Evolutionary conservation across 1,140 invertebrate species (phyloP), one percentile per base, ranked within the genome.

Genomic region (Proales similis): DNA sequence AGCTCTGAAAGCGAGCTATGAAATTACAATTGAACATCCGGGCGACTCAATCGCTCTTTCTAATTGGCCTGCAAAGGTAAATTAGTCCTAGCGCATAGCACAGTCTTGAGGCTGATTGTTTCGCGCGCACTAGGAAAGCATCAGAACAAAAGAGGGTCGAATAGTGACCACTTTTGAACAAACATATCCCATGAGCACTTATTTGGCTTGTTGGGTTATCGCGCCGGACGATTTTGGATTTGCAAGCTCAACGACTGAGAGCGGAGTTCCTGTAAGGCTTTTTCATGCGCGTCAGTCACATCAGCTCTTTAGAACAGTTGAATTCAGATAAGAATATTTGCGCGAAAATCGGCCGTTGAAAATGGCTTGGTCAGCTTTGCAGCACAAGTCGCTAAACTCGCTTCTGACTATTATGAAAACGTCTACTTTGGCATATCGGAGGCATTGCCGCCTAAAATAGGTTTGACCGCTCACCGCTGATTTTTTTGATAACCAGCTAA

Each of bases 1-100:
- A 39, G 9, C 22, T 36, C 30, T 48, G 7, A 63, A 63, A 63
- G 42, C 61, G 17, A 85, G 79, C 2, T 95, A 90, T 70, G 77
- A 77, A 20, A 80, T 94, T 7, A 63, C 45, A 14, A 24, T 63
- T n/a, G 61, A 48, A 9, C 61, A 63, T 61, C 57, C 57, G 26
- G 3, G 36, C n/a, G 14, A 61, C 27, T 46, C 57, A 32, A 19
- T 61, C 5, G 39, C 39, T 17, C 26, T 61, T 33, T 45, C 42
- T 14, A 61, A 61, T 27, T 61, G 39, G 39, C 57, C 57, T 3
- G 17, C 2, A 19, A n/a, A 9, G 11, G 39, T 46, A 45, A 46
- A 24, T n/a, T n/a, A n/a, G n/a, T n/a, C n/a, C n/a, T n/a, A n/a
- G n/a, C n/a, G n/a, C n/a, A n/a, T n/a, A n/a, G n/a, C n/a, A n/a